Evolutionary conservation across 92 coral and sea anemone species (phyloP), one percentile per base, ranked within the genome.

Genomic region (Epizoanthus stellaris): DNA sequence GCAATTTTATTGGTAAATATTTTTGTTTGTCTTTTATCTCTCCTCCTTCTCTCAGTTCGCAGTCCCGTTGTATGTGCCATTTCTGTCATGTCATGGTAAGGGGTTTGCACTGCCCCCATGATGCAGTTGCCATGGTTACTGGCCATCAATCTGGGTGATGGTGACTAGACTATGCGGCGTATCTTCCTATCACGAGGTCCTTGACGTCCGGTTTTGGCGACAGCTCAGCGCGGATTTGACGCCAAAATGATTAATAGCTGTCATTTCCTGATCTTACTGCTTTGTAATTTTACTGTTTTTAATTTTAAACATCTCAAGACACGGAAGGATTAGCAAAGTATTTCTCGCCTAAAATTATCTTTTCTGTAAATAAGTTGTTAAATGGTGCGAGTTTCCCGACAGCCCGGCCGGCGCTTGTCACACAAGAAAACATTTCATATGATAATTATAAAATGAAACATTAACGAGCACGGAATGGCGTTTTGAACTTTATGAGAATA

Each of bases 191-290:
- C 71, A 61, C 17, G 82, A 77, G 59, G 70, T 40, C 12, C 45
- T 53, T 70, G 59, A 21, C 72, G 83, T 79, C 83, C 83, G 83
- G 83, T 79, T 43, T 79, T 43, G 83, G 83, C 70, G 83, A 63
- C 83, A 63, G 49, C 58, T 63, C 59, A 79, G 52, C 83, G 45
- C 64, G 59, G 58, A 34, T 79, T 79, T 79, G 83, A 79, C 83
- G 72, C 72, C 73, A 39, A 43, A 62, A 54, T 54, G 83, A 85
- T 77, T 70, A 85, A 73, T 89, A 40, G 71, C 67, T 69, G 82
- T 87, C 77, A 89, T 80, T 71, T 80, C 86, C 92, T 85, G 71
- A 85, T 85, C 92, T 68, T 6, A 73, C 83, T 85, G 73, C 62
- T 72, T 40, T 89, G 80, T 84, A 52, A 77, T 84, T 82, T 82